Evolutionary conservation across 2,888 invertebrate species (phyloP).

Genomic region (Gari tellinella): DNA sequence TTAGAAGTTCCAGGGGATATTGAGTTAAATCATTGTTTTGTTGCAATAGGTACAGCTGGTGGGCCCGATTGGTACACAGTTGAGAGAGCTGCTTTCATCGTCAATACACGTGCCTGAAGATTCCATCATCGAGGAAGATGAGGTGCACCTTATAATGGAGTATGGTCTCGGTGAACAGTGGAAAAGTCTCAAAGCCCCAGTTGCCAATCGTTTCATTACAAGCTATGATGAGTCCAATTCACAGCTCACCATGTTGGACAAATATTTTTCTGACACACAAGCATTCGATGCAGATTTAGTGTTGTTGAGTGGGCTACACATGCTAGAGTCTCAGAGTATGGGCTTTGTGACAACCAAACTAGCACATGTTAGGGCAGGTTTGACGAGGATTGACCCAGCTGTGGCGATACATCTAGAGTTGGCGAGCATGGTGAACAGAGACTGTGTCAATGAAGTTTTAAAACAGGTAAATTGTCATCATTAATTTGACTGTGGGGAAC

Average conservation of each 20-base stretch:
- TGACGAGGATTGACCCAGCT: constrained; percentile 79
- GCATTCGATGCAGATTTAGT: constrained; percentile 83
- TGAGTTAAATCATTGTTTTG: constrained; percentile 4
- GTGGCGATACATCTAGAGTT: constrained; percentile 85
- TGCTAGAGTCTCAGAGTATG: constrained; percentile 82
- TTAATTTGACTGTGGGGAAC: too few species aligned
- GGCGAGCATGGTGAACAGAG: constrained; percentile 84
- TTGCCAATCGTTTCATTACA: constrained; percentile 85
- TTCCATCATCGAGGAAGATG: constrained; percentile 81
- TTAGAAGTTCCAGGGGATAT: too few species aligned
- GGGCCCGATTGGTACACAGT: constrained; percentile 85
- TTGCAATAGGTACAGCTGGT: constrained; percentile 83
- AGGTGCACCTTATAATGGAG: constrained; percentile 85
- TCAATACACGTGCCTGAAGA: constrained; percentile 80
- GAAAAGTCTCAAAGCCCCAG: constrained; percentile 82
- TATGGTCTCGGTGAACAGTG: constrained; percentile 82
- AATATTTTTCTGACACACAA: constrained; percentile 83
- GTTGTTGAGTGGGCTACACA: constrained; percentile 84
- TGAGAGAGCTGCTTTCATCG: constrained; percentile 82
- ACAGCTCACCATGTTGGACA: constrained; percentile 77
- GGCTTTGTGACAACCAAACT: constrained; percentile 73
- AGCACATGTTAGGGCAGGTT: constrained; percentile 76
- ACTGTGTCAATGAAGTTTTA: constrained; percentile 81
- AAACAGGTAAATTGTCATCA: constrained; percentile 83
- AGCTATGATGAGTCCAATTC: constrained; percentile 84